phyloP scores from a whole-genome alignment of 1,140 invertebrate genomes.

The Anoplolepis gracilipes region DNA sequence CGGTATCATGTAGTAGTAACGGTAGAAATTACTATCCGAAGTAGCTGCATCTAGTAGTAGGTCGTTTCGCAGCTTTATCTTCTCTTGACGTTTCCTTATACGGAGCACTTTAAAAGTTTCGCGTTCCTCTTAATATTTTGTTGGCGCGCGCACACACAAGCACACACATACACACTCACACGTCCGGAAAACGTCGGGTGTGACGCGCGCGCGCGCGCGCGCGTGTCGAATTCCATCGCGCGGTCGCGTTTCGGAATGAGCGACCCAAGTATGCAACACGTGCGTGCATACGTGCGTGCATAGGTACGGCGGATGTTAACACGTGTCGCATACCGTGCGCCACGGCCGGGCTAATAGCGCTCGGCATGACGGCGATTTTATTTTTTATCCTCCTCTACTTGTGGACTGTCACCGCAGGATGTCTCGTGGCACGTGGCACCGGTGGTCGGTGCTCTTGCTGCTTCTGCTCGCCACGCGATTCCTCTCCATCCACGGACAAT shows the following conservation, averaged over 20 bases:
- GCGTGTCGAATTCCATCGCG: slow-evolving; percentile 29
- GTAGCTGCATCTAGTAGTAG: slow-evolving; percentile 26
- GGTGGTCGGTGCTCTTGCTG: slow-evolving; percentile 72
- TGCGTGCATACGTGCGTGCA: too few species aligned
- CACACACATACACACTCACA: background rate
- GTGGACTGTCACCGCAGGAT: slow-evolving; percentile 50
- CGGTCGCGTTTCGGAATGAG: background rate
- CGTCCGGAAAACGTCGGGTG: slow-evolving; percentile 14
- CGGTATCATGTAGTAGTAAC: slow-evolving; percentile 25
- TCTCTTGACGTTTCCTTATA: slow-evolving; percentile 28
- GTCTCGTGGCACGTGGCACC: slow-evolving; percentile 67
- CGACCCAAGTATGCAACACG: background rate
- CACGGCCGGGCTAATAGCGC: background rate
- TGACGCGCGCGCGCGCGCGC: background rate
- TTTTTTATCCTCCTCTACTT: background rate
- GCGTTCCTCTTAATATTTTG: slow-evolving; percentile 42
- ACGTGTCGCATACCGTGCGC: slow-evolving; percentile 2
- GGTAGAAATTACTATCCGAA: slow-evolving; percentile 37
- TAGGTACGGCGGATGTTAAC: background rate
- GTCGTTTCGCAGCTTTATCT: slow-evolving; percentile 48
- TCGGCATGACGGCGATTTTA: background rate
- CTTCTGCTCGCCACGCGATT: slow-evolving; percentile 74
- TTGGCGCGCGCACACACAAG: background rate
- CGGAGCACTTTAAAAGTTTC: slow-evolving; percentile 43
- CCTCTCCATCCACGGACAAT: slow-evolving; percentile 78